Base-by-base conservation (phyloP, 2,888 invertebrate species). In the Diploptera punctata region DNA sequence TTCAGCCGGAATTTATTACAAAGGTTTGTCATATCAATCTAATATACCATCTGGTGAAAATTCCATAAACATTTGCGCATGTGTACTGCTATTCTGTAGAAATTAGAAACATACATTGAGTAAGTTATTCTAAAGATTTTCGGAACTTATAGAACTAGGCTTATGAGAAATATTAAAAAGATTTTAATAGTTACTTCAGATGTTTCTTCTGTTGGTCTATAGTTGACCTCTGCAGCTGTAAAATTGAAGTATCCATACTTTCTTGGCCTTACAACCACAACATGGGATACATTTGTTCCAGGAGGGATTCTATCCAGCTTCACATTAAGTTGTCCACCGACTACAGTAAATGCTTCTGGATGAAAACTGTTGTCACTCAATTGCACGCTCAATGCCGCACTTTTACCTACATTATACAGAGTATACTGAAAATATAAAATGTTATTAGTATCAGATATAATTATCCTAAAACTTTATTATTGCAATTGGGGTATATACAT, bases 221-320 rank as follows among this genome's bases (percentile, higher is more conserved):
- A 99, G 57, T 91, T 90, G 71, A 98, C 89, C 84, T 97, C 94
- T 75, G 99, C 99, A 68, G 98, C 92, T 1, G 98, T 94, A 83
- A 99, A 99, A 84, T 99, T 99, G 86, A 97, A 98, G 82, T 95
- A 95, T 33, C 99, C 99, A 80, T 89, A 94, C 80, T 91, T 91
- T 79, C 91, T 91, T 3, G 99, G 98, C 75, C 94, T 87, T 13
- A 99, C 91, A 7, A 99, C 93, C 21, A 97, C 93, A 3, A 95
- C 93, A 82, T 99, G 98, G 0, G 96, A 92, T 2, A 97, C 94
- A 84, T 99, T 99, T 16, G 93, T 92, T 79, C 93, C 92, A 4
- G 99, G 97, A 18, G 96, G 91, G 80, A 99, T 94, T 78, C 97
- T 89, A 79, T 97, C 95, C 79, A 98, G 92, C 78, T 89, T 88